Percentiles rank a stretch among this genome's conserved stretches.
These are phyloP conservation scores for Pedicia rivosa DNA, from an alignment of 2,888 invertebrate species.

Conservation along the genomic window DNA sequence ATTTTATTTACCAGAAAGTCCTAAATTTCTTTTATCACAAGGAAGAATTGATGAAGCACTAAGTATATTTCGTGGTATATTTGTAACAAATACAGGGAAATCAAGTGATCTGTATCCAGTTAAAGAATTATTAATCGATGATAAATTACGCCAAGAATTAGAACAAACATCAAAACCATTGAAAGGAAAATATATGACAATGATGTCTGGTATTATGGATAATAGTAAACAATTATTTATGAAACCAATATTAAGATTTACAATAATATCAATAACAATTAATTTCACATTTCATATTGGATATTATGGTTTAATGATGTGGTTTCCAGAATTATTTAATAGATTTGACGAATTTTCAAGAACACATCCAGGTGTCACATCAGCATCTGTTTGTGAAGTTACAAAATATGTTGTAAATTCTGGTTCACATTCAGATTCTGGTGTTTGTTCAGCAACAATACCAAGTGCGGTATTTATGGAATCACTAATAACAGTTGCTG, in stretches of 20 bases:
- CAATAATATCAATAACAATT: slow-evolving; percentile 69
- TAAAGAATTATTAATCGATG: slow-evolving; percentile 47
- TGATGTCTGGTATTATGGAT: slow-evolving; percentile 60
- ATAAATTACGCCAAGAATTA: slow-evolving; percentile 28
- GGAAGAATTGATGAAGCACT: slow-evolving; percentile 68
- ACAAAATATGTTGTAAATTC: slow-evolving; percentile 56
- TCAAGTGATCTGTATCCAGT: slow-evolving; percentile 61
- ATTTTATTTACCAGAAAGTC: slow-evolving; percentile 76
- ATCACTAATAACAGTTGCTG: slow-evolving; percentile 70
- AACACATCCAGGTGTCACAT: slow-evolving; percentile 44
- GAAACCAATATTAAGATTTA: slow-evolving; percentile 68
- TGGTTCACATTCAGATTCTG: slow-evolving; percentile 41
- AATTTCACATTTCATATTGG: slow-evolving; percentile 90
- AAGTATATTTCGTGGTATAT: slow-evolving; percentile 66
- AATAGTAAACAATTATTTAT: slow-evolving; percentile 70
- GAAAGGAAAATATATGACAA: slow-evolving; percentile 51
- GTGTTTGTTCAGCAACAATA: slow-evolving; percentile 52
- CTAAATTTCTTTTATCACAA: slow-evolving; percentile 69
- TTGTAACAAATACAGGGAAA: slow-evolving; percentile 64
- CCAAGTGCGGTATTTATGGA: slow-evolving; percentile 69
- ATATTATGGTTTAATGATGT: slow-evolving; percentile 94
- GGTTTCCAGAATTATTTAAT: slow-evolving; percentile 91
- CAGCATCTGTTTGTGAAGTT: slow-evolving; percentile 58
- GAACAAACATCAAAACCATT: slow-evolving; percentile 32
- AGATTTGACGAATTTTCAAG: slow-evolving; percentile 69